phyloP scores from a whole-genome alignment of 2,888 invertebrate species.

The Neria commutata region DNA sequence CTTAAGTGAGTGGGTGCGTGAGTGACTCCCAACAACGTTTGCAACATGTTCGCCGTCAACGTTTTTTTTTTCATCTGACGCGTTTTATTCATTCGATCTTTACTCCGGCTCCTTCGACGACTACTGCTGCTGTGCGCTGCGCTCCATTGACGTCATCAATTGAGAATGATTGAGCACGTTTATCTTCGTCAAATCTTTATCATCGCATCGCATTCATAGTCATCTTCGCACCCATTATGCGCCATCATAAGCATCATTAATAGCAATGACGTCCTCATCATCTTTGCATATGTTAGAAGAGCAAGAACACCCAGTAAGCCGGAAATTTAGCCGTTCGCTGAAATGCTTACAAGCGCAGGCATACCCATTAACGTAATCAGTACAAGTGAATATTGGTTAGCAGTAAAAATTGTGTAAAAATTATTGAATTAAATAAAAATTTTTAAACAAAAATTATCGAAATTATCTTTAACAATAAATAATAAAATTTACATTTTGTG shows the following conservation, averaged over 20 bases:
- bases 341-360: too few species aligned
- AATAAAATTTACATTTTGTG: too few species aligned
- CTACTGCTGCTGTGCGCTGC: neutral
- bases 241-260: neutral
- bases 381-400: too few species aligned
- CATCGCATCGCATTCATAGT: neutral
- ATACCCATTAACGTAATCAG: too few species aligned
- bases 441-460: too few species aligned
- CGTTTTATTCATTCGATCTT: conserved; percentile 13
- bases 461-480: too few species aligned
- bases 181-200: conserved; percentile 14
- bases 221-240: conserved; percentile 4
- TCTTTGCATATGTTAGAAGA: neutral
- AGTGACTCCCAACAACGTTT: neutral
- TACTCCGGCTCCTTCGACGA: too few species aligned
- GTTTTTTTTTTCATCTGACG: conserved; percentile 10
- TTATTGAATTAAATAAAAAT: too few species aligned
- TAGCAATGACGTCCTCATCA: neutral
- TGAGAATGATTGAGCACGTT: conserved; percentile 20
- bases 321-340: too few species aligned
- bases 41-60: conserved; percentile 9
- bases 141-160: conserved; percentile 12
- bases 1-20: neutral
- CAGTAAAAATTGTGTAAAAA: too few species aligned
- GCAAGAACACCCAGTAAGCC: neutral